Evolutionary conservation across 2,797 vertebrate genomes (phyloP).

Genomic region (Phaenicophaeus curvirostris): DNA sequence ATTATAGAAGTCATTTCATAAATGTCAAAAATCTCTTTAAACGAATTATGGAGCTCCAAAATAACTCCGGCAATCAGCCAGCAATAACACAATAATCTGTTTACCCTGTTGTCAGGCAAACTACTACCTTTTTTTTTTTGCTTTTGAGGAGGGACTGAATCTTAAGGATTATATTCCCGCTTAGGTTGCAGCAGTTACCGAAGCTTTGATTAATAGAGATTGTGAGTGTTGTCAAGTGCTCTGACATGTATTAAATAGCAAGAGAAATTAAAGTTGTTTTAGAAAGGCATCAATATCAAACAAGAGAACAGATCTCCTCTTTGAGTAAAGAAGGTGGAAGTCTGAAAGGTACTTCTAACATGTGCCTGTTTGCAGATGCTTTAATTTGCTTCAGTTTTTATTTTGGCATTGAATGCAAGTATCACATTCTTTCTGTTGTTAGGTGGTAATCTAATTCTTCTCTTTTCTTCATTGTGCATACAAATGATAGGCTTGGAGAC

Average conservation of each 20-base stretch:
- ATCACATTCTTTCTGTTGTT: neutral
- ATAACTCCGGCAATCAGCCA: conserved; percentile 85
- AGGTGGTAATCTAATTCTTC: neutral
- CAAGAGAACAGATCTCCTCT: neutral
- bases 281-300: neutral
- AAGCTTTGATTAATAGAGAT: conserved; percentile 70
- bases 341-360: neutral
- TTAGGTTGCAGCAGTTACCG: conserved; percentile 24
- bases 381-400: neutral
- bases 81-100: conserved; percentile 85
- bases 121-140: conserved; percentile 56
- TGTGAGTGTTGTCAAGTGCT: conserved; percentile 64
- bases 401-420: neutral
- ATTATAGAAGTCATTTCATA: conserved; percentile 87
- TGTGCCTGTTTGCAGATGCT: neutral
- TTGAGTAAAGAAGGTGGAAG: neutral
- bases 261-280: conserved; percentile 62
- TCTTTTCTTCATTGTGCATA: neutral
- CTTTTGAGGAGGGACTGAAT: conserved; percentile 41
- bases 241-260: conserved; percentile 58
- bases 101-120: conserved; percentile 84
- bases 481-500: neutral
- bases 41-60: conserved; percentile 89
- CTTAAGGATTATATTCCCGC: conserved; percentile 50
- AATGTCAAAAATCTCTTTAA: conserved; percentile 97